A percentile compares a stretch with the other conserved stretches of the same genome.
Evolutionary conservation across 2,797 vertebrate genomes (phyloP).

Genomic region (Pyrocephalus nanus): DNA sequence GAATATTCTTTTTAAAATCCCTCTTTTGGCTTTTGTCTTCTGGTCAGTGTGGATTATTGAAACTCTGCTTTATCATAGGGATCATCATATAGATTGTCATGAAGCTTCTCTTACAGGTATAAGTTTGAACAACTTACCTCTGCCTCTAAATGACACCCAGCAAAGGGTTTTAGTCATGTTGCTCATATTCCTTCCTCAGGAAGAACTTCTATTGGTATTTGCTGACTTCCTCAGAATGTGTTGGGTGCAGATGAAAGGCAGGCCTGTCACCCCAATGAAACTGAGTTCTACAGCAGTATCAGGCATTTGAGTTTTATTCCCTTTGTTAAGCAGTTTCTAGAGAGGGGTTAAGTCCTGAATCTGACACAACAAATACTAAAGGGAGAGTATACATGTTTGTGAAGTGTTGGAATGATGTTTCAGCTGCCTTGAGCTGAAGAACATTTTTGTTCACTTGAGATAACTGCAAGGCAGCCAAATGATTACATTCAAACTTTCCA

Average conservation of each 20-base stretch:
- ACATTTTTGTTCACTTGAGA: constrained; percentile 51
- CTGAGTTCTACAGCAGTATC: neutral
- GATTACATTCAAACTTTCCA: constrained; percentile 57
- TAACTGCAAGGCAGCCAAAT: constrained; percentile 45
- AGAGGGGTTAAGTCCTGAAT: neutral
- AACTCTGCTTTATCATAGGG: neutral
- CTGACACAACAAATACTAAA: neutral
- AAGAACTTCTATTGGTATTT: neutral
- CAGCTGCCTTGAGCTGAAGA: constrained; percentile 43
- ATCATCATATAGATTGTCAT: neutral
- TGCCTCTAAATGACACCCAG: neutral
- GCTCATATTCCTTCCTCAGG: neutral
- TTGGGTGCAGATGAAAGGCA: neutral
- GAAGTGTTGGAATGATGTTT: constrained; percentile 20
- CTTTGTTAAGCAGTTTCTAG: neutral
- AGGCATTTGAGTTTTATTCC: neutral
- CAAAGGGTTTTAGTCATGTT: neutral
- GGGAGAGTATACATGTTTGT: neutral
- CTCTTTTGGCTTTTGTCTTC: neutral
- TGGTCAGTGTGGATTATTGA: neutral
- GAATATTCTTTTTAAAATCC: neutral
- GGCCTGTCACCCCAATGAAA: neutral
- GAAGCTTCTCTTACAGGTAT: neutral
- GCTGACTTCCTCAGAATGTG: neutral
- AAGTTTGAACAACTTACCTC: neutral